These are phyloP conservation scores for Bovichtus diacanthus DNA, from an alignment of 2,797 vertebrate genomes.

Conservation along the genomic window DNA sequence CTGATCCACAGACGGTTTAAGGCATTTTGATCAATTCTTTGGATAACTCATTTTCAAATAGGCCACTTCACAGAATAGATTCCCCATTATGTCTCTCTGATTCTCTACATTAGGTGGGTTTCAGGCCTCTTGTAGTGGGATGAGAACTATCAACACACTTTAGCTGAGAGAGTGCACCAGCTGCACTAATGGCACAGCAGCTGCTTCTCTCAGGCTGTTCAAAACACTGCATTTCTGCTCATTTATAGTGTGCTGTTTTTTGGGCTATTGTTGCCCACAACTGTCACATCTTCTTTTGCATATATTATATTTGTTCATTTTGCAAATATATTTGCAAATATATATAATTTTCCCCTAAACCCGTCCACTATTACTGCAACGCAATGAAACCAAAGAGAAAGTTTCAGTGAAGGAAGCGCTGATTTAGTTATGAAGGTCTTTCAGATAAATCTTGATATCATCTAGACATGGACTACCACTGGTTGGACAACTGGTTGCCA, in stretches of 20 bases:
- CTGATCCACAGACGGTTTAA: background rate
- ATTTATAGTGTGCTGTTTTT: conserved; percentile 34
- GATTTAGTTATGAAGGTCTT: background rate
- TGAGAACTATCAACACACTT: conserved; percentile 3
- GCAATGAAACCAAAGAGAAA: background rate
- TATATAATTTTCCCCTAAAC: too few species aligned
- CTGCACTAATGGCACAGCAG: conserved; percentile 33
- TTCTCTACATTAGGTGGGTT: background rate
- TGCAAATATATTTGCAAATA: too few species aligned
- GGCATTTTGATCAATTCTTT: background rate
- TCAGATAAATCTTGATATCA: background rate
- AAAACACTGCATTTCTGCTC: conserved; percentile 22
- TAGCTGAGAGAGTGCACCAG: conserved; percentile 27
- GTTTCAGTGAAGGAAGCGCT: background rate
- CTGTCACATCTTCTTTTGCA: conserved; percentile 6
- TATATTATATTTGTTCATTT: background rate
- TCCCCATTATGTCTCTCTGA: background rate
- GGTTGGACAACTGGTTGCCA: background rate
- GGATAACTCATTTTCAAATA: background rate
- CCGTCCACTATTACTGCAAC: background rate
- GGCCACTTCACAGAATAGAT: background rate
- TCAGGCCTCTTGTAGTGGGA: conserved; percentile 3
- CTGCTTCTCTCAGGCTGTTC: conserved; percentile 38
- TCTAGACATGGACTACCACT: background rate
- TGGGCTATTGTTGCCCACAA: background rate